A percentile compares a stretch with the other conserved stretches of the same genome.
Conservation (phyloP, 2,797 vertebrate genomes). For the Onychomys leucogaster region DNA sequence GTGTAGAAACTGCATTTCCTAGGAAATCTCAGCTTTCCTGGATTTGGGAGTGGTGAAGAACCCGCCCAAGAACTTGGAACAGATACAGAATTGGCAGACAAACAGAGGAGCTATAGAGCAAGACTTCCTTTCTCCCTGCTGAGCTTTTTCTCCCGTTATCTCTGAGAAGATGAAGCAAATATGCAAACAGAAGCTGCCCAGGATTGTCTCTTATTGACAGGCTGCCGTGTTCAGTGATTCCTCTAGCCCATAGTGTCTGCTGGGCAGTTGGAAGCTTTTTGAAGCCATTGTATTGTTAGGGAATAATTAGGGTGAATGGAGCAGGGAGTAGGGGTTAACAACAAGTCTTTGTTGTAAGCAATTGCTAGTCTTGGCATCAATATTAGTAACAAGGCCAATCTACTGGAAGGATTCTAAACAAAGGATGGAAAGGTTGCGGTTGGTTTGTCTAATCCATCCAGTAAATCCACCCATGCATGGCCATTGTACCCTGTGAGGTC, state of each 20-base stretch:
- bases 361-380: slow-evolving; percentile 79
- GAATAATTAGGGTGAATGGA: slow-evolving; percentile 82
- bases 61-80: slow-evolving; percentile 78
- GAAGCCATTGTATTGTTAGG: slow-evolving; percentile 79
- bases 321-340: slow-evolving; percentile 81
- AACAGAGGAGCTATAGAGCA: slow-evolving; percentile 72
- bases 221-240: slow-evolving; percentile 71
- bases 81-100: slow-evolving; percentile 62
- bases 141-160: slow-evolving; percentile 68
- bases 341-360: slow-evolving; percentile 80
- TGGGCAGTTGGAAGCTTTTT: slow-evolving; percentile 80
- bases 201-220: slow-evolving; percentile 70
- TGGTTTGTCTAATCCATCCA: slow-evolving; percentile 77
- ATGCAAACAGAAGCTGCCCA: slow-evolving; percentile 68
- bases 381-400: slow-evolving; percentile 79
- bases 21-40: slow-evolving; percentile 69
- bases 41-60: slow-evolving; percentile 40
- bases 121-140: slow-evolving; percentile 72
- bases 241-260: slow-evolving; percentile 69
- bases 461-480: slow-evolving; percentile 70
- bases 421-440: slow-evolving; percentile 78
- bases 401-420: slow-evolving; percentile 80
- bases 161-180: slow-evolving; percentile 70
- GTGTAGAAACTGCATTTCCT: slow-evolving; percentile 73
- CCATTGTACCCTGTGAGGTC: slow-evolving; percentile 44